A percentile compares a stretch with the other conserved stretches of the same genome.
These are phyloP conservation scores for Micropterix aruncella DNA, from an alignment of 2,888 invertebrate species.

Conservation along the genomic window DNA sequence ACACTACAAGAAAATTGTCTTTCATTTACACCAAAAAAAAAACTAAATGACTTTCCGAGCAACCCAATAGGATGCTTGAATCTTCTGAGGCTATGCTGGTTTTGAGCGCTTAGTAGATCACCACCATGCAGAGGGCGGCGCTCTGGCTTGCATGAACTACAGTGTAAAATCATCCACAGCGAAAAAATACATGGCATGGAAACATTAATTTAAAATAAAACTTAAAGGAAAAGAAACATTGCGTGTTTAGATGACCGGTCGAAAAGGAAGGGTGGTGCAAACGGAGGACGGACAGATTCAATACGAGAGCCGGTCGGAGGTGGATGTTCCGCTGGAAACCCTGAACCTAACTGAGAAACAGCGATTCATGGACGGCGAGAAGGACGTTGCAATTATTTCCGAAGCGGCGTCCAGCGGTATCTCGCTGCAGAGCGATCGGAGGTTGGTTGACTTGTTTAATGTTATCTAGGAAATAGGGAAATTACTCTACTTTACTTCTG, in stretches of 20 bases:
- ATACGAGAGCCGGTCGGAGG: slow-evolving; percentile 90
- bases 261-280: slow-evolving; percentile 86
- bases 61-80: no score
- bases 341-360: slow-evolving; percentile 87
- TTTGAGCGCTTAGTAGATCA: no score
- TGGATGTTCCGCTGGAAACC: slow-evolving; percentile 91
- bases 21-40: slow-evolving; percentile 12
- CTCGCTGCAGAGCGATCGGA: slow-evolving; percentile 88
- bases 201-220: no score
- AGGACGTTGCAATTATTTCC: slow-evolving; percentile 96
- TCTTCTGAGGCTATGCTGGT: no score
- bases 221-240: no score
- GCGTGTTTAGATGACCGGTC: slow-evolving; percentile 92
- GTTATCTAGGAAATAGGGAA: no score
- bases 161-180: no score
- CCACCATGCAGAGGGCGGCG: no score
- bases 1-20: slow-evolving; percentile 11
- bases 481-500: no score
- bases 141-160: no score
- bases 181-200: no score
- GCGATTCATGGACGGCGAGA: slow-evolving; percentile 95
- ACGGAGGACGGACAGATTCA: slow-evolving; percentile 86
- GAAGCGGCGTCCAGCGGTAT: slow-evolving; percentile 98
- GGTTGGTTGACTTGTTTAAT: slow-evolving; percentile 16
- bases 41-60: slow-evolving; percentile 10